Base-by-base conservation (phyloP, 92 coral and sea anemone genomes). In the Montipora capitata region DNA sequence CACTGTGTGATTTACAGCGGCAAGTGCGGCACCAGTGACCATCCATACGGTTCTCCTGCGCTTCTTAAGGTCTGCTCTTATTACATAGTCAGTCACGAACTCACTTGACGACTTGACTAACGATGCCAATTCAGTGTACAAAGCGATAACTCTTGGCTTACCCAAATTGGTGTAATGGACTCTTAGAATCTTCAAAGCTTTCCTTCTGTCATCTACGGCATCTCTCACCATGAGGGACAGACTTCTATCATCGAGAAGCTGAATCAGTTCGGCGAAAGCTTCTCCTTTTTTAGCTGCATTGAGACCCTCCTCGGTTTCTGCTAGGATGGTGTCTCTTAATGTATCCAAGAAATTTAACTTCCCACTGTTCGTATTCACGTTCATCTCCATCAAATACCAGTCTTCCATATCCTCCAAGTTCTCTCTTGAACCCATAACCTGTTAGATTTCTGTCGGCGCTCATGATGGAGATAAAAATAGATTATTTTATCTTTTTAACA, bases 391-490 rank as follows among this genome's bases (percentile, higher is more conserved):
- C 84, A 88, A 91, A 86, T 3, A 54, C 12, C 1, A 92, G 82
- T 63, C 87, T 73, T 35, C 86, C 79, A 40, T 81, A 48, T 48
- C 7, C 7, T 1, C 9, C 52, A 10, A 48, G 65, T 74, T 84
- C 74, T 52, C 76, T 61, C 38, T 82, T 90, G 93, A 86, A 90
- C 82, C 90, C 93, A 79, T 72, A 84, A 71, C 90, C 93, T 90
- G 90, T 90, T 90, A 11, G 52, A 48, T 48, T 48, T 5, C 52
- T 5, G 7, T 48, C 52, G 10, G 52, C 57, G 67, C 41, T 88
- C 80, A 83, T 83, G 72, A 75, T 52, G 84, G 74, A 16, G 80
- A 69, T 6, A 82, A 15, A 51, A 80, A 1, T 48, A 48, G 10
- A 48, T 48, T 5, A 48, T 48, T 27, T 27, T 27, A 27, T 27